Conservation (phyloP, 2,113 vertebrate species). For the Tonatia bakeri region DNA sequence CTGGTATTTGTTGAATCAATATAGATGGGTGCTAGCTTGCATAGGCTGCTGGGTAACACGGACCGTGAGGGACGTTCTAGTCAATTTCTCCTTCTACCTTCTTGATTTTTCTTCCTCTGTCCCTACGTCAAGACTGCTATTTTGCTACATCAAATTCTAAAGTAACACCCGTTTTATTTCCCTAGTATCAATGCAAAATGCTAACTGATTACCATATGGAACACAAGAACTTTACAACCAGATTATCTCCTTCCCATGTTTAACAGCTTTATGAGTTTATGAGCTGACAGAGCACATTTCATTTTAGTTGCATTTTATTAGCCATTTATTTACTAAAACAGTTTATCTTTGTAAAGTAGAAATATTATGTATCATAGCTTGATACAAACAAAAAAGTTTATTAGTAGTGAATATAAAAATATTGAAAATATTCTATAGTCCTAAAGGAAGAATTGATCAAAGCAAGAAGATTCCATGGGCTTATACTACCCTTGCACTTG, state of each 20-base stretch:
- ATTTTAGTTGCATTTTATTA: conserved; percentile 53
- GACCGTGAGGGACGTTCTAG: background rate
- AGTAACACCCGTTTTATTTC: conserved; percentile 38
- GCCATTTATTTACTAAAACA: conserved; percentile 24
- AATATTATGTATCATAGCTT: background rate
- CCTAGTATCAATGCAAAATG: conserved; percentile 26
- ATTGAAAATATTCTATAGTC: background rate
- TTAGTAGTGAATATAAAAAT: background rate
- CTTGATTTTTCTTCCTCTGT: background rate
- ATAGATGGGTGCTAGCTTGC: background rate
- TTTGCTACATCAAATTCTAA: conserved; percentile 46
- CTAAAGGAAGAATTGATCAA: background rate
- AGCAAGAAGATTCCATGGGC: background rate
- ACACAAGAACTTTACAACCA: conserved; percentile 5
- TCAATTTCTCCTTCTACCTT: background rate
- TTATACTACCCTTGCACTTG: background rate
- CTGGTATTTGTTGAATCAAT: background rate
- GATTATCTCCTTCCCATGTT: conserved; percentile 24
- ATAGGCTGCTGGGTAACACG: background rate
- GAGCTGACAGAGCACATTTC: background rate
- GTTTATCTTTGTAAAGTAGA: conserved; percentile 32
- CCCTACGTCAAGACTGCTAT: background rate
- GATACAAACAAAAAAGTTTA: background rate
- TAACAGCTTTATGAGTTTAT: conserved; percentile 43
- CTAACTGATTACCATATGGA: conserved; percentile 43